phyloP scores from a whole-genome alignment of 2,797 vertebrate species.

The Peromyscus attwateri region DNA sequence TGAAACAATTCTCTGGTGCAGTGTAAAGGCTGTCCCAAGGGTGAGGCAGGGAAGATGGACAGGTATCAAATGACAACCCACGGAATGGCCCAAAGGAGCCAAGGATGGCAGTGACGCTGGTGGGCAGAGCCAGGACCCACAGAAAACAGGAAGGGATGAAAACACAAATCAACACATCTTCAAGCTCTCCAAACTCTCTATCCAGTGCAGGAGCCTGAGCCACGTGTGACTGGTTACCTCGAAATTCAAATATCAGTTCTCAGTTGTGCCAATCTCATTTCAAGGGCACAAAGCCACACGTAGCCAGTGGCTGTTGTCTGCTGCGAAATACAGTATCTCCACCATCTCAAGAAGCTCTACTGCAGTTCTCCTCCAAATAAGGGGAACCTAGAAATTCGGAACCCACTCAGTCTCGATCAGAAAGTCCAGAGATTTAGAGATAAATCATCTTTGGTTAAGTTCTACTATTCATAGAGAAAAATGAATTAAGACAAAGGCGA shows the following conservation, averaged over 20 bases:
- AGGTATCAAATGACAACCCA: neutral
- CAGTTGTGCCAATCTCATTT: neutral
- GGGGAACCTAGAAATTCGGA: neutral
- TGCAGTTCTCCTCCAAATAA: neutral
- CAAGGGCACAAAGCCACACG: neutral
- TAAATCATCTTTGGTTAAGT: slow-evolving; percentile 17
- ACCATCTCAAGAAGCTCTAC: neutral
- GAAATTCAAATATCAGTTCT: slow-evolving; percentile 7
- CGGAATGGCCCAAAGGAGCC: neutral
- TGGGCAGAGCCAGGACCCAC: neutral
- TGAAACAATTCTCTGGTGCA: neutral
- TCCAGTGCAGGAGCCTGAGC: neutral
- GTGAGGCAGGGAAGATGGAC: neutral
- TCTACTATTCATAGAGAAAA: neutral
- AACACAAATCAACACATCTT: neutral
- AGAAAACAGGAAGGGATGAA: neutral
- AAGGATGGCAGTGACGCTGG: neutral
- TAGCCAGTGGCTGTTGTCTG: neutral
- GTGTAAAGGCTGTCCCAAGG: neutral
- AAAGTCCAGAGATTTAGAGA: neutral
- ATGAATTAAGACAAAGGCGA: neutral
- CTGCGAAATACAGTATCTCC: neutral
- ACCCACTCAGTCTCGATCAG: neutral
- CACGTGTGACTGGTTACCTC: neutral
- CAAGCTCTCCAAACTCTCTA: neutral